Evolutionary conservation across 2,113 vertebrate species (phyloP).

Genomic region (Chlorodrepanis virens): DNA sequence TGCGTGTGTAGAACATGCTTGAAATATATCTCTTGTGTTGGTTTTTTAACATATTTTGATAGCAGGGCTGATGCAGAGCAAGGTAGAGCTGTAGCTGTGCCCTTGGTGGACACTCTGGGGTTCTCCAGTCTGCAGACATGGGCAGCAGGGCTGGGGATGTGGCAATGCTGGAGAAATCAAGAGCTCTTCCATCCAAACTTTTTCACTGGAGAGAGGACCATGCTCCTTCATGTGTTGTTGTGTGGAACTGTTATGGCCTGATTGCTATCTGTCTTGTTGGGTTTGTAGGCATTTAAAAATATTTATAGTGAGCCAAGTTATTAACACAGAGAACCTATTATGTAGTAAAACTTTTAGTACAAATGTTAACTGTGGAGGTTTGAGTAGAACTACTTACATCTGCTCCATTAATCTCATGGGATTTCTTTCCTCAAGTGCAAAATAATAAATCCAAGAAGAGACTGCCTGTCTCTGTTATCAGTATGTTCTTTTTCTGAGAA

Average conservation of each 20-base stretch:
- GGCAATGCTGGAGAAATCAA: not conserved
- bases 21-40: not conserved
- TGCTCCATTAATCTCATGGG: not conserved
- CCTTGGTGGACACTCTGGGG: not conserved
- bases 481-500: not conserved
- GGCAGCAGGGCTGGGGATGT: not conserved
- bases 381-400: not conserved
- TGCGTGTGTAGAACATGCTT: not conserved
- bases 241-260: not conserved
- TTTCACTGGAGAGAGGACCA: not conserved
- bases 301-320: not conserved
- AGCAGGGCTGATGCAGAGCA: not conserved
- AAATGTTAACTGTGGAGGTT: not conserved
- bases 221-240: not conserved
- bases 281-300: not conserved
- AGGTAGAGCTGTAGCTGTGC: not conserved
- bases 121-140: not conserved
- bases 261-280: not conserved
- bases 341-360: not conserved
- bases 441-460: not conserved
- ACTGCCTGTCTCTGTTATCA: not conserved
- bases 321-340: not conserved
- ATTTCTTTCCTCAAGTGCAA: not conserved
- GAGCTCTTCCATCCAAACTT: not conserved
- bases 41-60: not conserved